Evolutionary conservation across 2,888 invertebrate species (phyloP).

Genomic region (Hirtodrosophila alboralis): DNA sequence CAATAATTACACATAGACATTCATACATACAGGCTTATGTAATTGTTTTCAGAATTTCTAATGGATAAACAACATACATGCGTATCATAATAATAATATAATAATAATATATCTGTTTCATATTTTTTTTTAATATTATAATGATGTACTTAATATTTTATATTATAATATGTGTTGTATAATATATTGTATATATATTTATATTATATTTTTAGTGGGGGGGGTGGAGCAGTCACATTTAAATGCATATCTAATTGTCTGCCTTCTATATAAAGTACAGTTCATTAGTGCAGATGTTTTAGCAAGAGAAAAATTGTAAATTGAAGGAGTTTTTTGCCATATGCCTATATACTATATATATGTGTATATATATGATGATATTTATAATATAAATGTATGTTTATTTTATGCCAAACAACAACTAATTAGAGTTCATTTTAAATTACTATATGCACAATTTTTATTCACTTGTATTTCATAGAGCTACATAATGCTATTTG

Average conservation of each 20-base stretch:
- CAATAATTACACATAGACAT: slow-evolving; percentile 79
- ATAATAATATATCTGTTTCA: too few relatives aligned
- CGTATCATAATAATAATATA: slow-evolving; percentile 31
- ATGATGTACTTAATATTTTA: slow-evolving; percentile 54
- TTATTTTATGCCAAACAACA: slow-evolving; percentile 56
- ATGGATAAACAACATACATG: slow-evolving; percentile 69
- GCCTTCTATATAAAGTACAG: slow-evolving; percentile 51
- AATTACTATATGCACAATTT: slow-evolving; percentile 77
- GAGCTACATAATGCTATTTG: slow-evolving; percentile 47
- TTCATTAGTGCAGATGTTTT: slow-evolving; percentile 60
- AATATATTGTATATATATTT: slow-evolving; percentile 18
- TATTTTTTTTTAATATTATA: too few relatives aligned
- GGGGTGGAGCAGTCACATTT: slow-evolving; percentile 21
- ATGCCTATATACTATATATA: slow-evolving; percentile 60
- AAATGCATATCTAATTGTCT: slow-evolving; percentile 60
- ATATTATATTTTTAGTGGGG: slow-evolving; percentile 5
- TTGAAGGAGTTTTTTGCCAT: slow-evolving; percentile 68
- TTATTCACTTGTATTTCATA: slow-evolving; percentile 57
- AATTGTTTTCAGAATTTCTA: slow-evolving; percentile 45
- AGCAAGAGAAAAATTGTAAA: slow-evolving; percentile 54
- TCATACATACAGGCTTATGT: too few relatives aligned
- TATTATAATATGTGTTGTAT: slow-evolving; percentile 28
- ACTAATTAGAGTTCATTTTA: slow-evolving; percentile 58
- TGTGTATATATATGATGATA: too few relatives aligned
- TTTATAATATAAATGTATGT: too few relatives aligned